Percentiles rank a stretch among this genome's conserved stretches.
phyloP scores from a whole-genome alignment of 1,140 invertebrate species.

The Plectus sambesii region DNA sequence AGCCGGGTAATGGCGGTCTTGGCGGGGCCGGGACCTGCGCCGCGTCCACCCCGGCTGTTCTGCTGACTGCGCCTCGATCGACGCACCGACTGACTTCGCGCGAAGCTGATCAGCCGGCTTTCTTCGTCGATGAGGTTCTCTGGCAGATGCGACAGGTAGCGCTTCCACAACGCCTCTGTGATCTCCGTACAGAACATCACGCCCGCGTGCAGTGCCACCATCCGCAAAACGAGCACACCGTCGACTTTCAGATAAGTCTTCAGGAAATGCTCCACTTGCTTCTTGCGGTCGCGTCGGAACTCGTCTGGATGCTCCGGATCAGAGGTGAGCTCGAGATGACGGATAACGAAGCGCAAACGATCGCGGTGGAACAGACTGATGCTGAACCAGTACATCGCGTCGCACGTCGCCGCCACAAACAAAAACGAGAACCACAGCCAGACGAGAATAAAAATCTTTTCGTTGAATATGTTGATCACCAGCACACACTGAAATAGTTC shows the following conservation, averaged over 20 bases:
- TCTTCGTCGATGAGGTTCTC: slow-evolving; percentile 45
- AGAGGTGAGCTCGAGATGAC: slow-evolving; percentile 43
- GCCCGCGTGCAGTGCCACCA: slow-evolving; percentile 44
- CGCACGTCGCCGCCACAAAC: slow-evolving; percentile 48
- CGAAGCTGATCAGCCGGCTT: slow-evolving; percentile 43
- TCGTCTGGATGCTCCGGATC: slow-evolving; percentile 43
- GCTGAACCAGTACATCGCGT: slow-evolving; percentile 43
- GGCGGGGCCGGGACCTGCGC: too few species aligned
- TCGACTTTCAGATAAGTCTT: slow-evolving; percentile 44
- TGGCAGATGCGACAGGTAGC: slow-evolving; percentile 42
- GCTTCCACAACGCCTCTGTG: slow-evolving; percentile 44
- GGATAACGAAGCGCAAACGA: slow-evolving; percentile 40
- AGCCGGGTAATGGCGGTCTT: too few species aligned
- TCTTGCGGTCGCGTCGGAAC: slow-evolving; percentile 44
- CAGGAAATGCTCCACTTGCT: slow-evolving; percentile 44
- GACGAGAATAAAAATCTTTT: slow-evolving; percentile 49
- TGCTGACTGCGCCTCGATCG: too few species aligned
- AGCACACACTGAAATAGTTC: slow-evolving; percentile 43
- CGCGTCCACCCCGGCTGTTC: too few species aligned
- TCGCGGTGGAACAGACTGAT: slow-evolving; percentile 44
- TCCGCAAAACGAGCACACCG: slow-evolving; percentile 39
- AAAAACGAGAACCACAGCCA: slow-evolving; percentile 54
- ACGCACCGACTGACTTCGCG: too few species aligned
- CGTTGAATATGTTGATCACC: slow-evolving; percentile 36
- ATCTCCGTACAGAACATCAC: slow-evolving; percentile 46